phyloP scores from a whole-genome alignment of 2,113 vertebrate species.

The Cryptoleucopteryx plumbea region DNA sequence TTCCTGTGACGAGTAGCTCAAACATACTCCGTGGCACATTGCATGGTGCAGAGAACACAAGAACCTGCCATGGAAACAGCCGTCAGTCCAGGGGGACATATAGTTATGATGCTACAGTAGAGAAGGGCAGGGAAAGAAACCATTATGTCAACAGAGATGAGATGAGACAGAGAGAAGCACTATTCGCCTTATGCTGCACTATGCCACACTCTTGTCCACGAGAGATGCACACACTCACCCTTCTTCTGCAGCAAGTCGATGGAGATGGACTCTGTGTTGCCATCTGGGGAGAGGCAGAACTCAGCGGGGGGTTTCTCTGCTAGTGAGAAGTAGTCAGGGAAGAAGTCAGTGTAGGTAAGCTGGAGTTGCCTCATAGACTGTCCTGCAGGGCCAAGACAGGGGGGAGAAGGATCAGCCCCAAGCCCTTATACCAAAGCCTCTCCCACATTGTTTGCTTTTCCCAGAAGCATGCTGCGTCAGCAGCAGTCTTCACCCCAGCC shows the following conservation, averaged over 20 bases:
- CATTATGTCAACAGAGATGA: neutral
- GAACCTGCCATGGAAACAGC: neutral
- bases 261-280: constrained; percentile 81
- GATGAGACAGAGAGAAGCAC: neutral
- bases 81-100: neutral
- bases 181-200: accelerated
- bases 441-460: neutral
- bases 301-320: constrained; percentile 92
- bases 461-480: neutral
- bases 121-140: neutral
- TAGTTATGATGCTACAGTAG: neutral
- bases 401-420: neutral
- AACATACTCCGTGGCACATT: neutral
- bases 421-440: neutral
- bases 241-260: constrained; percentile 91
- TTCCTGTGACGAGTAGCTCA: neutral
- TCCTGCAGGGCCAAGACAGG: constrained; percentile 46
- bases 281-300: constrained; percentile 94
- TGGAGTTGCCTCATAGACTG: constrained; percentile 76
- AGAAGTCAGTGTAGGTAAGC: constrained; percentile 84
- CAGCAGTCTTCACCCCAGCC: neutral
- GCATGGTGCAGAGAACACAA: neutral
- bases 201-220: accelerated
- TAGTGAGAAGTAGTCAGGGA: constrained; percentile 93
- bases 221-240: constrained; percentile 66